These are phyloP conservation scores for Mayetiola destructor DNA, from an alignment of 2,888 invertebrate species.

Conservation along the genomic window DNA sequence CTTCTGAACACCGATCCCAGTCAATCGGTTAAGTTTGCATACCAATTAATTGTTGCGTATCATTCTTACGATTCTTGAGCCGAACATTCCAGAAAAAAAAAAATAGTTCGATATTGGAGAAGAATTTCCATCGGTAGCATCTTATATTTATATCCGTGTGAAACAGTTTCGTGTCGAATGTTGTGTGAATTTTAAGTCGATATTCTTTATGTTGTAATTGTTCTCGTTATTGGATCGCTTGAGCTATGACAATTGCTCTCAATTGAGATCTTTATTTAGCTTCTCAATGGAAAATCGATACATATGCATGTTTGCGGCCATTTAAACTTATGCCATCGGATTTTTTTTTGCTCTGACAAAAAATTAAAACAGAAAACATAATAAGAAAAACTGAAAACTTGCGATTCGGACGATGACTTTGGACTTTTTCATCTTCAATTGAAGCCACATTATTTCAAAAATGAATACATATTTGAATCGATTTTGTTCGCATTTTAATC, in stretches of 20 bases:
- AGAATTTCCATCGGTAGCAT: neutral
- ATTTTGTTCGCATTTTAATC: neutral
- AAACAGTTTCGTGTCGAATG: too few relatives aligned
- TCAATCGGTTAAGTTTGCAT: neutral
- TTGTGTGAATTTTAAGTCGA: too few relatives aligned
- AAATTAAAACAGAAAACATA: too few relatives aligned
- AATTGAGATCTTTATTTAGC: too few relatives aligned
- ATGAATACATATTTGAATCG: neutral
- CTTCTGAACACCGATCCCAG: neutral
- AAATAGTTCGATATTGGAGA: neutral
- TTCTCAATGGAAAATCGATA: too few relatives aligned
- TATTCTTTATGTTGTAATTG: too few relatives aligned
- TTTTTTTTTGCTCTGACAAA: too few relatives aligned
- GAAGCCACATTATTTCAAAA: neutral
- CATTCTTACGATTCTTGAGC: neutral
- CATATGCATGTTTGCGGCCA: too few relatives aligned
- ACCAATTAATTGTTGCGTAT: neutral
- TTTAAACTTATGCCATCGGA: too few relatives aligned
- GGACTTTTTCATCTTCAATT: constrained; percentile 1
- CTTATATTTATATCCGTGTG: constrained; percentile 9
- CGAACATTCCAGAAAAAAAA: neutral
- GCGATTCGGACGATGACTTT: constrained; percentile 12
- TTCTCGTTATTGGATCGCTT: too few relatives aligned
- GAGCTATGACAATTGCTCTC: too few relatives aligned
- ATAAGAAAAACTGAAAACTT: neutral